phyloP scores from a whole-genome alignment of 2,113 vertebrate species.

The Syngnathus typhle region DNA sequence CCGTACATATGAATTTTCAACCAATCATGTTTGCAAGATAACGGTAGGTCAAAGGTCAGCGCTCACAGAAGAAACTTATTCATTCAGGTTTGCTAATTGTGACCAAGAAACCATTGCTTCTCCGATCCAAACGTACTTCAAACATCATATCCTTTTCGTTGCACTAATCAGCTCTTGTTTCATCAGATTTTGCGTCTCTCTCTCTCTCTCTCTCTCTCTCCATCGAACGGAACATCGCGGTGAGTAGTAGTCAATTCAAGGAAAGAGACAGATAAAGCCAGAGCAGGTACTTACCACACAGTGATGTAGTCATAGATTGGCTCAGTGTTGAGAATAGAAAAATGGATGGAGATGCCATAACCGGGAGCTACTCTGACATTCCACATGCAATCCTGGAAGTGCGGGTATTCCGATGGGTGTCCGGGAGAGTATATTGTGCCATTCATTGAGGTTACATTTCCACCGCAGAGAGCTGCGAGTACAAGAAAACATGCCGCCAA shows the following conservation, averaged over 20 bases:
- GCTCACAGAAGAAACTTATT: background rate
- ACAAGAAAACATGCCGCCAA: background rate
- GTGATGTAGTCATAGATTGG: conserved; percentile 98
- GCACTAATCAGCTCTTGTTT: background rate
- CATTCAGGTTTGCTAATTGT: background rate
- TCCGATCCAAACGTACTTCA: background rate
- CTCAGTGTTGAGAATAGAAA: conserved; percentile 93
- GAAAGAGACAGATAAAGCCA: background rate
- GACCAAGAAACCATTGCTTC: background rate
- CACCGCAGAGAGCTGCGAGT: conserved; percentile 86
- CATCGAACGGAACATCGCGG: too few species aligned
- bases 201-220: background rate
- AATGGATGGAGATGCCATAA: conserved; percentile 93
- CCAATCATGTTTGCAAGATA: background rate
- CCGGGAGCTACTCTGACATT: conserved; percentile 88
- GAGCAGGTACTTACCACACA: conserved; percentile 79
- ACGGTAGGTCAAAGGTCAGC: background rate
- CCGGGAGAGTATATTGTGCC: conserved; percentile 96
- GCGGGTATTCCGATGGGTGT: conserved; percentile 95
- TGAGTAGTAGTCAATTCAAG: too few species aligned
- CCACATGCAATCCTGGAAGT: conserved; percentile 96
- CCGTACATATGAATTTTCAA: background rate
- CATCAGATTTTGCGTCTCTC: background rate
- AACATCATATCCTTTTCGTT: background rate
- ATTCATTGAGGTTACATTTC: conserved; percentile 92